Percentiles rank a stretch among this genome's conserved stretches.
Evolutionary conservation across 2,113 vertebrate species (phyloP).

Genomic region (Microcebus ravelobensis): DNA sequence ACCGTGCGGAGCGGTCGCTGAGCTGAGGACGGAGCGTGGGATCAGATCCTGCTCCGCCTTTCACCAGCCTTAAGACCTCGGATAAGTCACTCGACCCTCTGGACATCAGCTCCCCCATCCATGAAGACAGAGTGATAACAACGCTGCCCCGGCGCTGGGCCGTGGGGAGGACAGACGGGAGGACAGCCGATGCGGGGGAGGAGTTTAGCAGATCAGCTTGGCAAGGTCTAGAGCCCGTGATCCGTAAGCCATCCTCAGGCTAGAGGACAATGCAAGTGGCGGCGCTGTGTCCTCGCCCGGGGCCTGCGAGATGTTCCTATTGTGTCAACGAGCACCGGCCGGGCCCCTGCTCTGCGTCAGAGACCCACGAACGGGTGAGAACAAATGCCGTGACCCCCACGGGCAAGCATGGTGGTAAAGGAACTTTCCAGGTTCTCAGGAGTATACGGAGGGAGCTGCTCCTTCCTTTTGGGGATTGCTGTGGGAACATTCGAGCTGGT

Average conservation of each 20-base stretch:
- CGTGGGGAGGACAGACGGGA: neutral
- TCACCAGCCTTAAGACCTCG: neutral
- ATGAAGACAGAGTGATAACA: neutral
- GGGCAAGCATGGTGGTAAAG: fast-evolving
- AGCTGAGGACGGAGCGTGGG: neutral
- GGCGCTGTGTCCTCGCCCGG: fast-evolving
- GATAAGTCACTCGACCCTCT: neutral
- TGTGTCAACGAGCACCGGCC: neutral
- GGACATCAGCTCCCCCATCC: neutral
- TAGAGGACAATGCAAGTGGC: fast-evolving
- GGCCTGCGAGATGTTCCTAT: neutral
- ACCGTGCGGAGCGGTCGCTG: fast-evolving
- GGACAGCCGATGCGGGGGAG: fast-evolving
- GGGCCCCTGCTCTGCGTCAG: neutral
- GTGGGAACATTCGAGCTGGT: neutral
- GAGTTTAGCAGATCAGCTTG: neutral
- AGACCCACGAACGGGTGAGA: neutral
- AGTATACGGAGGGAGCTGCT: neutral
- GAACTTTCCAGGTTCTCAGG: neutral
- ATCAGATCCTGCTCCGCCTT: neutral
- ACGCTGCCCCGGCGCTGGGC: neutral
- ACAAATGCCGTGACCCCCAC: neutral
- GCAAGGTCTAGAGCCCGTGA: neutral
- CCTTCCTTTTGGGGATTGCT: neutral
- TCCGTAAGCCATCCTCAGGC: neutral